Percentiles rank a stretch among this genome's conserved stretches.
Conservation (phyloP, 1,140 invertebrate species). For the Eupristina koningsbergeri region DNA sequence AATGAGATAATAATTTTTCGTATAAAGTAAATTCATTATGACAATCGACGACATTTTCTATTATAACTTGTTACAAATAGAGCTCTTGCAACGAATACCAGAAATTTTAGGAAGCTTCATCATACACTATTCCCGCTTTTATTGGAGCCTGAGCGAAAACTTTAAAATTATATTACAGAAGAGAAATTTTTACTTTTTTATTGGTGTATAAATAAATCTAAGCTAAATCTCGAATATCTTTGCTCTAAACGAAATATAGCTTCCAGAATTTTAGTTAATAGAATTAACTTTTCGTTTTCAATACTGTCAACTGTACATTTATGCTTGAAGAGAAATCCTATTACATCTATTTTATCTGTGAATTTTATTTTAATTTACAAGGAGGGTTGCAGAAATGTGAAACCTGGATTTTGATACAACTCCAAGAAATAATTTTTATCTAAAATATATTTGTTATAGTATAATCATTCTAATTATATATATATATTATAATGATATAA, state of each 20-base stretch:
- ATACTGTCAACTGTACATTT: neutral
- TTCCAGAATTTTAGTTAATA: neutral
- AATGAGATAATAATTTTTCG: neutral
- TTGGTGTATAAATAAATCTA: neutral
- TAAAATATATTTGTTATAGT: too few relatives aligned
- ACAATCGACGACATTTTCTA: neutral
- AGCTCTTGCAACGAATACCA: neutral
- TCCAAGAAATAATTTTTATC: neutral
- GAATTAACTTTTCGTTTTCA: neutral
- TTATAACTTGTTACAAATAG: neutral
- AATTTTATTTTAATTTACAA: constrained; percentile 15
- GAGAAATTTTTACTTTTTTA: neutral
- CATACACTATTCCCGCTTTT: neutral
- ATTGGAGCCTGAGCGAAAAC: neutral
- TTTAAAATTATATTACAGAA: neutral
- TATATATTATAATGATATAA: too few relatives aligned
- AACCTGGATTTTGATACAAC: neutral
- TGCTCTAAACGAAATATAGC: neutral
- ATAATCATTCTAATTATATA: too few relatives aligned
- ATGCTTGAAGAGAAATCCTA: neutral
- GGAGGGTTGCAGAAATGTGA: neutral
- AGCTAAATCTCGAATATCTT: neutral
- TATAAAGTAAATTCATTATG: neutral
- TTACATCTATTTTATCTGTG: neutral
- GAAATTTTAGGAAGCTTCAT: neutral